Base-by-base conservation (phyloP, 2,113 vertebrate genomes). In the Andinoacara biseriatus region DNA sequence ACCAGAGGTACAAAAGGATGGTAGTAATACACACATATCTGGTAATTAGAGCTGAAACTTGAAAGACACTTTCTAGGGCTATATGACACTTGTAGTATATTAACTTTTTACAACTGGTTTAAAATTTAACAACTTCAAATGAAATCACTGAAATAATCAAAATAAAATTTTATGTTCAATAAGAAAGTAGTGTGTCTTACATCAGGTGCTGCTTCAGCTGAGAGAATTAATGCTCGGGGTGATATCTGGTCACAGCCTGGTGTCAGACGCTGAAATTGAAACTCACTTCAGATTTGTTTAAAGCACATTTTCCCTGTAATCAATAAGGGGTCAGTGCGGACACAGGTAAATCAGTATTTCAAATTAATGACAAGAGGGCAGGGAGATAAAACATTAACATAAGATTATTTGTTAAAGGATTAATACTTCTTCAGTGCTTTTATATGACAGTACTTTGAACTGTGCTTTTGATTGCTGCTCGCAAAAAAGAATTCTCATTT, bases 401-500 rank as follows among this genome's bases (percentile, higher is more conserved):
- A 78, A 65, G 89, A 93, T 79, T 81, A 87, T 75, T 79, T 80
- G 54, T 76, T 86, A 84, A 78, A 90, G 85, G 13, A n/a, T 46
- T 22, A 91, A 90, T 79, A 31, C 62, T 46, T 80, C 26, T 63
- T 83, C 60, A 83, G 72, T 85, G 90, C 79, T 86, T 59, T 80
- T 85, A 86, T 84, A 91, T 74, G 85, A 81, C 62, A 86, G 94
- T 80, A 92, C 93, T 93, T 94, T 94, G 93, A 91, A 91, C 92
- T 78, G 69, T 85, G 20, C 63, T 57, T 82, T 35, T 80, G 90
- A 93, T 91, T 89, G 77, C 63, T 80, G 35, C 54, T 74, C 5
- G 13, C 82, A 76, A 84, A 75, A 62, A 49, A 89, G 59, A 88
- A 90, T 80, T 81, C 20, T 26, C 33, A 57, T 80, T 87, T 88